These are phyloP conservation scores for Chamaea fasciata DNA, from an alignment of 2,113 vertebrate genomes.

Conservation along the genomic window DNA sequence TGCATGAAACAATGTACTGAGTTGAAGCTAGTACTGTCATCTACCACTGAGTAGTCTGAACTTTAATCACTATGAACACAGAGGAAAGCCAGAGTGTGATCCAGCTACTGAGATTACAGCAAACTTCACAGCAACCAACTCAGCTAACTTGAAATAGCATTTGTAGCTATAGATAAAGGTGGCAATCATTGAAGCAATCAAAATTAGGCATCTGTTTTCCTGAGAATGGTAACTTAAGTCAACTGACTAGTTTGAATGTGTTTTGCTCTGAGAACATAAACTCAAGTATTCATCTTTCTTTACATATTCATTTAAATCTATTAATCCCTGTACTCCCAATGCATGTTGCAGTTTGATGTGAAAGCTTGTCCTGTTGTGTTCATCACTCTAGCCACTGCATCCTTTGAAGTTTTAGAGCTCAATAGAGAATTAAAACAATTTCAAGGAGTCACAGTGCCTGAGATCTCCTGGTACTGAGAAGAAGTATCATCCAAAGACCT, in stretches of 20 bases:
- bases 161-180: not conserved
- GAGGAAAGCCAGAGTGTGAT: not conserved
- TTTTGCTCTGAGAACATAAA: not conserved
- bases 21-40: not conserved
- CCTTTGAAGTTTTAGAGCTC: not conserved
- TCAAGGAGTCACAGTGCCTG: not conserved
- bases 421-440: not conserved
- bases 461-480: not conserved
- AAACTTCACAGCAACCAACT: not conserved
- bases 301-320: not conserved
- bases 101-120: not conserved
- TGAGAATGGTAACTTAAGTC: not conserved
- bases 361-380: not conserved
- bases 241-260: not conserved
- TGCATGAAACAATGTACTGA: not conserved
- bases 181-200: not conserved
- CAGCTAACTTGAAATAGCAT: not conserved
- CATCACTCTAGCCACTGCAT: accelerated
- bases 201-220: not conserved
- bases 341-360: not conserved
- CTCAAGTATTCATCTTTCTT: not conserved
- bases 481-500: not conserved
- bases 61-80: not conserved
- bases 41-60: not conserved
- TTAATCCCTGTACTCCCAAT: not conserved